A percentile compares a stretch with the other conserved stretches of the same genome.
These are phyloP conservation scores for Lipophrys pholis DNA, from an alignment of 2,113 vertebrate genomes.

Conservation along the genomic window DNA sequence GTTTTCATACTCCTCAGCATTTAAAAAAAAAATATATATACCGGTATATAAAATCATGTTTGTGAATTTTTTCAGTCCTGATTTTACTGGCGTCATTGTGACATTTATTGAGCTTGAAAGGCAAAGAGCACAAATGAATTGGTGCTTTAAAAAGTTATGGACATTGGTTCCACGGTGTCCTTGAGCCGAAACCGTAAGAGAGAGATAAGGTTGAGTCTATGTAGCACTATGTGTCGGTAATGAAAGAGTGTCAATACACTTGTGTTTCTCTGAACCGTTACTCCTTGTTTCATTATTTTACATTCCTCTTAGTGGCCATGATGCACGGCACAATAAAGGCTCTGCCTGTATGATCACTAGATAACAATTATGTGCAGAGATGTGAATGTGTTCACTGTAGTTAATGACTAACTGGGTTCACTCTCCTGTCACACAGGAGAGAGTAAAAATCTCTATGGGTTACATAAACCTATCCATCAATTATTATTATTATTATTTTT, in stretches of 20 bases:
- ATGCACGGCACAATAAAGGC: background rate
- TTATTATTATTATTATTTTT: too few relatives aligned
- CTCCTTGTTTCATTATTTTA: constrained; percentile 4
- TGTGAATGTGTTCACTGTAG: constrained; percentile 20
- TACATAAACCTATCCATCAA: too few relatives aligned
- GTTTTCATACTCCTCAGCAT: too few relatives aligned
- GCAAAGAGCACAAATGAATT: constrained; percentile 11
- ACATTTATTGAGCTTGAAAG: constrained; percentile 23
- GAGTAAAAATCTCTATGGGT: too few relatives aligned
- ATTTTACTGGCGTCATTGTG: background rate
- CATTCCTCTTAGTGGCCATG: background rate
- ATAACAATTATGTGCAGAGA: background rate
- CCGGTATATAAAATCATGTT: too few relatives aligned
- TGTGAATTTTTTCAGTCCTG: too few relatives aligned
- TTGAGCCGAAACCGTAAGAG: background rate
- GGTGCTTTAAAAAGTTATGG: background rate
- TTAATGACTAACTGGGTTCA: constrained; percentile 28
- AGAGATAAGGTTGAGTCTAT: background rate
- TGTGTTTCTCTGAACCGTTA: constrained; percentile 1
- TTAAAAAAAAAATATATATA: too few relatives aligned
- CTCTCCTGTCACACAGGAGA: too few relatives aligned
- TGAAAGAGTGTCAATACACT: constrained; percentile 1
- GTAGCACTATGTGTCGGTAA: background rate
- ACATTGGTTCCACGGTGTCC: constrained; percentile 5
- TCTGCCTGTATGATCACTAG: background rate